Evolutionary conservation across 1,140 invertebrate genomes (phyloP).

Genomic region (Zaprionus lachaisei): DNA sequence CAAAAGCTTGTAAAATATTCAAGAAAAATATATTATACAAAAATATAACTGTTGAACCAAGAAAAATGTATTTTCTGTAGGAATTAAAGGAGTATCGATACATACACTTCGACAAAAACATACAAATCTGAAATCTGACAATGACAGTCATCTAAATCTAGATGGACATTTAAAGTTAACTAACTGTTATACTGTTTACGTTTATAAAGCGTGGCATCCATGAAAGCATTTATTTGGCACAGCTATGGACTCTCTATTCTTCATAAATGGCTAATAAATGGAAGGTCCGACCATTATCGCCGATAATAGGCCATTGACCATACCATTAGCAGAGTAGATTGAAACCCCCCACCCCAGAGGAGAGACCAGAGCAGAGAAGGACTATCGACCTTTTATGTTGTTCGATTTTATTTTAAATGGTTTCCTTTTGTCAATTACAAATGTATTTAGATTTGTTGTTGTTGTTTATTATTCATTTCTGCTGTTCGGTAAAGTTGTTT

Average conservation of each 20-base stretch:
- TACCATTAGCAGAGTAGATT: slow-evolving; percentile 21
- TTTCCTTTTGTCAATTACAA: slow-evolving; percentile 78
- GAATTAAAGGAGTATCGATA: neutral
- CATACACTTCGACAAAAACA: too few species aligned
- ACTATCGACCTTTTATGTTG: slow-evolving; percentile 58
- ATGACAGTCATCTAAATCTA: neutral
- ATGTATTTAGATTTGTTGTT: slow-evolving; percentile 80
- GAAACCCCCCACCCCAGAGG: slow-evolving; percentile 4
- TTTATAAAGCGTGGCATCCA: slow-evolving; percentile 5
- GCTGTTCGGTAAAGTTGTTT: slow-evolving; percentile 39
- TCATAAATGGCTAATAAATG: slow-evolving; percentile 24
- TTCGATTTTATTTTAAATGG: slow-evolving; percentile 81
- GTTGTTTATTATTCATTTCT: slow-evolving; percentile 32
- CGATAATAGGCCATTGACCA: slow-evolving; percentile 37
- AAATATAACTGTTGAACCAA: slow-evolving; percentile 31
- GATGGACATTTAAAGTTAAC: neutral
- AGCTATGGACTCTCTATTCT: slow-evolving; percentile 23
- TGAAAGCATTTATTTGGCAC: slow-evolving; percentile 25
- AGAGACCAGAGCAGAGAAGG: slow-evolving; percentile 2
- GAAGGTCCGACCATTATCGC: slow-evolving; percentile 24
- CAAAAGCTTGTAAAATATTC: slow-evolving; percentile 59
- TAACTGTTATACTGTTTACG: slow-evolving; percentile 16
- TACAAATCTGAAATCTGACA: neutral
- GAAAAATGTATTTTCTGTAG: neutral
- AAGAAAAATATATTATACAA: slow-evolving; percentile 34